Evolutionary conservation across 2,888 invertebrate genomes (phyloP).

Genomic region (Polyommatus icarus): DNA sequence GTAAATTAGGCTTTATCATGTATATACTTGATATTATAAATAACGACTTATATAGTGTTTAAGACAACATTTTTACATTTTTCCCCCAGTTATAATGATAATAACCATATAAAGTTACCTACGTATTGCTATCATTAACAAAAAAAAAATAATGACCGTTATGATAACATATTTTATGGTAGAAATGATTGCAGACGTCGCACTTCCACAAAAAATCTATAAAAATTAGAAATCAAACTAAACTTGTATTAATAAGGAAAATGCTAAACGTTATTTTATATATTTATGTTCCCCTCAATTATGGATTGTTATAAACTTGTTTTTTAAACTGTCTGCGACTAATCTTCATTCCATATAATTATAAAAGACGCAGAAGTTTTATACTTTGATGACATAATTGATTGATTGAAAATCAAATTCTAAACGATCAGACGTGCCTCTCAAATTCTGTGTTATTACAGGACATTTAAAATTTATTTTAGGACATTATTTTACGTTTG

Average conservation of each 20-base stretch:
- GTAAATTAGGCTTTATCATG: background rate
- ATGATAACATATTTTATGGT: background rate
- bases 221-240: background rate
- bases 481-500: too few relatives aligned
- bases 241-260: background rate
- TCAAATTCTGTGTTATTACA: too few relatives aligned
- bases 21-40: background rate
- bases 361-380: background rate
- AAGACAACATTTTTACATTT: background rate
- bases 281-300: background rate
- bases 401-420: background rate
- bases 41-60: background rate
- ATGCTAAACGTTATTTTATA: background rate
- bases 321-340: background rate
- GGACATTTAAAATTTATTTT: too few relatives aligned
- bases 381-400: background rate
- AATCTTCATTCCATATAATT: too few relatives aligned
- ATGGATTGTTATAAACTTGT: background rate
- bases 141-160: too few relatives aligned
- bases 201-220: background rate
- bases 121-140: background rate
- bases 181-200: background rate
- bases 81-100: background rate
- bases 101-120: background rate
- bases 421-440: too few relatives aligned